Evolutionary conservation across 2,113 vertebrate genomes (phyloP).

Genomic region (Hyla sarda): DNA sequence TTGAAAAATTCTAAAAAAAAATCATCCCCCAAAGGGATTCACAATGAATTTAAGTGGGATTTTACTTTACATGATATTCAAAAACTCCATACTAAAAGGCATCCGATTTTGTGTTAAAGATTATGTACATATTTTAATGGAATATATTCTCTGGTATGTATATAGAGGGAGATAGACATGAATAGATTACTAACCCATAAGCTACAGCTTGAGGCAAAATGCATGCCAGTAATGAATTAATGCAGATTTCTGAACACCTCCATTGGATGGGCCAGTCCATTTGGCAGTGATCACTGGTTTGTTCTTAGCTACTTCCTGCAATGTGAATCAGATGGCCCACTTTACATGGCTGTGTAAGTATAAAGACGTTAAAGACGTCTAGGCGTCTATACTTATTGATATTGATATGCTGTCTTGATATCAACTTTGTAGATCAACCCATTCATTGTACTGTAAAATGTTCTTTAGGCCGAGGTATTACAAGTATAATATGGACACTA

Average conservation of each 20-base stretch:
- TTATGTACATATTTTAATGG: slow-evolving; percentile 54
- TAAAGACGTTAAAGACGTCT: neutral
- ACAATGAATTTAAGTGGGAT: slow-evolving; percentile 9
- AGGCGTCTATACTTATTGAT: neutral
- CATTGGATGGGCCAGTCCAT: neutral
- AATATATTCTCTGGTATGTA: slow-evolving; percentile 3
- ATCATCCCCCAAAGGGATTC: slow-evolving; percentile 30
- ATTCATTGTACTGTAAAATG: too few relatives aligned
- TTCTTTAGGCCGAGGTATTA: too few relatives aligned
- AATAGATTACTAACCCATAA: neutral
- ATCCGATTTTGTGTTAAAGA: slow-evolving; percentile 21
- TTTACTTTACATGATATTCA: slow-evolving; percentile 41
- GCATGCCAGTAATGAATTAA: slow-evolving; percentile 8
- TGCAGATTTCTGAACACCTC: neutral
- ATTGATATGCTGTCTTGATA: neutral
- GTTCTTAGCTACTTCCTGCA: neutral
- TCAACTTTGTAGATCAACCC: neutral
- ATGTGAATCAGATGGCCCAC: neutral
- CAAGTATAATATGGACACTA: too few relatives aligned
- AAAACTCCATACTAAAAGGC: slow-evolving; percentile 26
- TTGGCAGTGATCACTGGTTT: neutral
- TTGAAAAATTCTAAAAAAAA: slow-evolving; percentile 44
- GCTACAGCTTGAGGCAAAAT: neutral
- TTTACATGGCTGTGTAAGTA: neutral
- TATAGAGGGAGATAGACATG: neutral